These are phyloP conservation scores for Iguana delicatissima DNA, from an alignment of 2,797 vertebrate species.

Conservation along the genomic window DNA sequence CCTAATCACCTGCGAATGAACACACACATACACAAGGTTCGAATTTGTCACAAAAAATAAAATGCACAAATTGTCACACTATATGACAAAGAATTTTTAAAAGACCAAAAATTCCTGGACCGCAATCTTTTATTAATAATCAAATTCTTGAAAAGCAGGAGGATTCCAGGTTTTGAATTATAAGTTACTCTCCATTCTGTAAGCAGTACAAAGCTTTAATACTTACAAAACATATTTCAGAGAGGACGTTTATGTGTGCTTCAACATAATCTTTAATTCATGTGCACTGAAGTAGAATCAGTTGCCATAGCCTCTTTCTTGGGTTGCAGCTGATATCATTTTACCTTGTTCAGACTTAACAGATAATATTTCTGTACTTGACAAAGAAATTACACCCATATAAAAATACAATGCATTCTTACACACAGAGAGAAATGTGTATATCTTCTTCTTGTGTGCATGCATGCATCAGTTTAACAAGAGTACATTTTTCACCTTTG, in stretches of 20 bases:
- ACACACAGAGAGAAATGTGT: not conserved
- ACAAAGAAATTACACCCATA: not conserved
- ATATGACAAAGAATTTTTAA: conserved; percentile 48
- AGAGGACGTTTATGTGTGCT: conserved; percentile 44
- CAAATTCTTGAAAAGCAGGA: conserved; percentile 43
- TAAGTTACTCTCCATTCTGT: conserved; percentile 32
- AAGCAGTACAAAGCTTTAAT: conserved; percentile 47
- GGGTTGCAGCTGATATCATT: conserved; percentile 55
- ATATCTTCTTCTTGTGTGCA: not conserved
- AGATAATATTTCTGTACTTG: conserved; percentile 54
- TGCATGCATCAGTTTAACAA: conserved; percentile 29
- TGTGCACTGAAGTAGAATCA: conserved; percentile 58
- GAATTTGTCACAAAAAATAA: conserved; percentile 14
- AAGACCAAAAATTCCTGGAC: conserved; percentile 33
- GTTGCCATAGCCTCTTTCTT: conserved; percentile 36
- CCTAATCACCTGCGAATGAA: conserved; percentile 50
- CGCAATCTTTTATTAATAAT: conserved; percentile 65
- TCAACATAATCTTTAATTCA: conserved; percentile 71
- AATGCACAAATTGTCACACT: conserved; percentile 23
- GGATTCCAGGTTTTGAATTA: conserved; percentile 43
- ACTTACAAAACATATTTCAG: conserved; percentile 62
- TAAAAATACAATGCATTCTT: conserved; percentile 28
- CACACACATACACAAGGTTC: not conserved
- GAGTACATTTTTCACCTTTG: conserved; percentile 33
- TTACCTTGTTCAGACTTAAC: conserved; percentile 48